These are phyloP conservation scores for Dorcus parallelipipedus DNA, from an alignment of 2,888 invertebrate genomes.

Conservation along the genomic window DNA sequence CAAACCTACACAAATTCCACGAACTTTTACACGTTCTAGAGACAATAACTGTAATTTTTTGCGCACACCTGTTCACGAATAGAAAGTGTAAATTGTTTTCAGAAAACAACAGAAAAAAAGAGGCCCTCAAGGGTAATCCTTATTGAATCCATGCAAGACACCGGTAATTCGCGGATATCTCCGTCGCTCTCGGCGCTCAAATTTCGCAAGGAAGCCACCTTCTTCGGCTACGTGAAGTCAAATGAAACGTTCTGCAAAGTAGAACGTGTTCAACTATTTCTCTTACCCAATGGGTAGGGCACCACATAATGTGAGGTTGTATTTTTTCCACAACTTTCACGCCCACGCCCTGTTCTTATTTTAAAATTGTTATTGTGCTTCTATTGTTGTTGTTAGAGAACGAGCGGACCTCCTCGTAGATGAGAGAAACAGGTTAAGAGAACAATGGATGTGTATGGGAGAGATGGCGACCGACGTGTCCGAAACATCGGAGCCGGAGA, in stretches of 20 bases:
- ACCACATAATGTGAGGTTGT: conserved; percentile 18
- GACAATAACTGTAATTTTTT: neutral
- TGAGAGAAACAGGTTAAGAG: neutral
- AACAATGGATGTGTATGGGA: neutral
- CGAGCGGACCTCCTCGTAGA: neutral
- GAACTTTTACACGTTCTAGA: too few relatives aligned
- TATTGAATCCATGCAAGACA: too few relatives aligned
- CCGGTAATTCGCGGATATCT: too few relatives aligned
- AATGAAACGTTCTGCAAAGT: conserved; percentile 3
- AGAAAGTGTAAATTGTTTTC: neutral
- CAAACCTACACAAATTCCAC: too few relatives aligned
- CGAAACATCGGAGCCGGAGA: neutral
- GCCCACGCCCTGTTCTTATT: conserved; percentile 11
- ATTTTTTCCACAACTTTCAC: conserved; percentile 24
- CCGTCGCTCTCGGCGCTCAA: too few relatives aligned
- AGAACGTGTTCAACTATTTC: conserved; percentile 13
- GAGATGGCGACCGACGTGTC: neutral
- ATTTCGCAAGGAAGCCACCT: neutral
- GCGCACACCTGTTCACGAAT: neutral
- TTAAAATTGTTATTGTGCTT: conserved; percentile 1
- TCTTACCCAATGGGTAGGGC: conserved; percentile 25
- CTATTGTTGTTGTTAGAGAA: neutral
- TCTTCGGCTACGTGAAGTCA: conserved; percentile 5
- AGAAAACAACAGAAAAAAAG: neutral
- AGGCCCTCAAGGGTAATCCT: neutral